phyloP scores from a whole-genome alignment of 1,140 invertebrate species.

The Penaeus chinensis region DNA sequence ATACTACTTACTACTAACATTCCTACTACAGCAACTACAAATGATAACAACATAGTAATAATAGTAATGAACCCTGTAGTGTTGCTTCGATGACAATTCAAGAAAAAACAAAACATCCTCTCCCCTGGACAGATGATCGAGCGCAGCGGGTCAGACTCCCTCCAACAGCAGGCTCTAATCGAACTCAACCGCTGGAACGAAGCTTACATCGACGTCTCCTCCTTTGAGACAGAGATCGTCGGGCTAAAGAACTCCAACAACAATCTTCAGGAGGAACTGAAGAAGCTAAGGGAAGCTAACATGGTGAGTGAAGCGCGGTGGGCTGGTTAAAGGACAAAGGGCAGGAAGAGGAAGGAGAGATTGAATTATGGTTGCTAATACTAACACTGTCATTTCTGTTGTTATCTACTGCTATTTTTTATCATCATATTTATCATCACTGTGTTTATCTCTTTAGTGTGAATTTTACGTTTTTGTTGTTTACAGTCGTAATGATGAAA shows the following conservation, averaged over 20 bases:
- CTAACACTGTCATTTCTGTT: constrained; percentile 21
- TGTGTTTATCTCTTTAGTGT: too few relatives aligned
- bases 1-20: too few relatives aligned
- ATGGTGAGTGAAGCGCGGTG: constrained; percentile 61
- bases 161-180: constrained; percentile 71
- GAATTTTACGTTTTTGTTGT: too few relatives aligned
- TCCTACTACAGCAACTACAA: too few relatives aligned
- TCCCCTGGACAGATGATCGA: constrained; percentile 49
- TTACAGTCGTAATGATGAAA: neutral
- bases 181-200: constrained; percentile 80
- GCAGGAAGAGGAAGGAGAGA: neutral
- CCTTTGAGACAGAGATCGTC: constrained; percentile 68
- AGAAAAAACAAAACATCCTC: neutral
- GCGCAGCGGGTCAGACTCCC: constrained; percentile 67
- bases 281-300: constrained; percentile 64
- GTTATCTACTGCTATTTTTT: neutral
- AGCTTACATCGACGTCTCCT: constrained; percentile 79
- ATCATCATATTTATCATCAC: neutral
- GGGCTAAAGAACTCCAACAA: constrained; percentile 51
- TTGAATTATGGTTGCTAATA: constrained; percentile 19
- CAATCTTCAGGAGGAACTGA: constrained; percentile 59
- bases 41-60: neutral
- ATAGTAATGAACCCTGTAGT: constrained; percentile 1
- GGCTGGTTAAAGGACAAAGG: neutral
- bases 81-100: too few relatives aligned